A percentile compares a stretch with the other conserved stretches of the same genome.
Conservation (phyloP, 2,888 invertebrate species). For the Drosophila planitibia region DNA sequence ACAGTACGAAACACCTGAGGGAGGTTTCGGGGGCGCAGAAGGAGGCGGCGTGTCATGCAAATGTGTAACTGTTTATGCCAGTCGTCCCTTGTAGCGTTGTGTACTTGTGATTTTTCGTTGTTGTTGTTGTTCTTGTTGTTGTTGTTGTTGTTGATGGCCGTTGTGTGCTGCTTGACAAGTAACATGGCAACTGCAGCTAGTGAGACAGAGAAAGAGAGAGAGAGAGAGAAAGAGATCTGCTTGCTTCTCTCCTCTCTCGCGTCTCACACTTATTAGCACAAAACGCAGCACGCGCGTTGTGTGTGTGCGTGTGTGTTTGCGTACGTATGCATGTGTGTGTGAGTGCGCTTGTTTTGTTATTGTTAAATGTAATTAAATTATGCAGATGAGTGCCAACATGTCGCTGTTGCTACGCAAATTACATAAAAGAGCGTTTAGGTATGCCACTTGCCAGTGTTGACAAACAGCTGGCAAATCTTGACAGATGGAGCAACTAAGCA, state of each 20-base stretch:
- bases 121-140: slow-evolving; percentile 12
- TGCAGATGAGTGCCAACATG: slow-evolving; percentile 75
- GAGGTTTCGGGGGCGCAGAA: slow-evolving; percentile 26
- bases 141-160: slow-evolving; percentile 17
- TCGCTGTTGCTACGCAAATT: slow-evolving; percentile 53
- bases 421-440: slow-evolving; percentile 65
- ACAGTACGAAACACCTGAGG: slow-evolving; percentile 29
- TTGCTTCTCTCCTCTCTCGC: background rate
- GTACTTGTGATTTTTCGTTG: slow-evolving; percentile 58
- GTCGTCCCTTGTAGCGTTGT: slow-evolving; percentile 21
- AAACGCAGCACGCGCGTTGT: slow-evolving; percentile 65
- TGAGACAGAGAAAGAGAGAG: background rate
- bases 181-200: slow-evolving; percentile 37
- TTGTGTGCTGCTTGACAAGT: slow-evolving; percentile 61
- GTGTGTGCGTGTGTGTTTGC: slow-evolving; percentile 1
- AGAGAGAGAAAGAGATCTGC: background rate
- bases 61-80: slow-evolving; percentile 77
- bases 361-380: slow-evolving; percentile 79
- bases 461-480: slow-evolving; percentile 43
- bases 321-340: slow-evolving; percentile 9
- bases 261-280: slow-evolving; percentile 70
- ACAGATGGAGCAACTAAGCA: slow-evolving; percentile 22
- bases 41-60: slow-evolving; percentile 55
- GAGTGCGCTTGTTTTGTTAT: slow-evolving; percentile 63
- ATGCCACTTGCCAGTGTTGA: slow-evolving; percentile 50